phyloP scores from a whole-genome alignment of 2,888 invertebrate species.

The Ernsta delagoae region DNA sequence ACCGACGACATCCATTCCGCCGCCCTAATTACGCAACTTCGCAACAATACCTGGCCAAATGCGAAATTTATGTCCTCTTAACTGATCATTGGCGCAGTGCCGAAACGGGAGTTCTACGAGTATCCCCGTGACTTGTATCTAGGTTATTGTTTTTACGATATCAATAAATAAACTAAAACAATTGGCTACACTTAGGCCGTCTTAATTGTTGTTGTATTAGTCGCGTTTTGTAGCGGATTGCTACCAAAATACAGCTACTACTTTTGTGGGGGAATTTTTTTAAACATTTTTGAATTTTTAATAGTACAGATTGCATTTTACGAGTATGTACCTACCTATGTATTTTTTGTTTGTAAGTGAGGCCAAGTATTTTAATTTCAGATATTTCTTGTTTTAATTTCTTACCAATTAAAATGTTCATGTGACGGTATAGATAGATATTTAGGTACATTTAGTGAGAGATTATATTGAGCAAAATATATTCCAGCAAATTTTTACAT shows the following conservation, averaged over 20 bases:
- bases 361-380: no score
- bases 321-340: no score
- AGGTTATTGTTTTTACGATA: background rate
- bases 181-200: background rate
- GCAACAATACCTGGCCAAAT: conserved; percentile 38
- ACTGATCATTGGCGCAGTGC: conserved; percentile 13
- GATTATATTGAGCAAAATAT: background rate
- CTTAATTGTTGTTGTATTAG: background rate
- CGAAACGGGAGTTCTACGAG: background rate
- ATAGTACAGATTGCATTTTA: no score
- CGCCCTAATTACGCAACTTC: conserved; percentile 45
- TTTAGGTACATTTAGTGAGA: no score
- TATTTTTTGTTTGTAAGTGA: no score
- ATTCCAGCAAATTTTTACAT: background rate
- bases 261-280: no score
- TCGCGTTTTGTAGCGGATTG: no score
- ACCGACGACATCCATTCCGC: conserved; percentile 43
- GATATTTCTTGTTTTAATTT: no score
- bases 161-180: background rate
- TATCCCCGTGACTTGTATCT: background rate
- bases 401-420: no score
- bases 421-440: no score
- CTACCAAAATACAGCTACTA: no score
- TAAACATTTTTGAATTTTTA: no score
- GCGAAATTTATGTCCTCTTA: conserved; percentile 18